These are phyloP conservation scores for Anser brachyrhynchus DNA, from an alignment of 2,113 vertebrate genomes.

Conservation along the genomic window DNA sequence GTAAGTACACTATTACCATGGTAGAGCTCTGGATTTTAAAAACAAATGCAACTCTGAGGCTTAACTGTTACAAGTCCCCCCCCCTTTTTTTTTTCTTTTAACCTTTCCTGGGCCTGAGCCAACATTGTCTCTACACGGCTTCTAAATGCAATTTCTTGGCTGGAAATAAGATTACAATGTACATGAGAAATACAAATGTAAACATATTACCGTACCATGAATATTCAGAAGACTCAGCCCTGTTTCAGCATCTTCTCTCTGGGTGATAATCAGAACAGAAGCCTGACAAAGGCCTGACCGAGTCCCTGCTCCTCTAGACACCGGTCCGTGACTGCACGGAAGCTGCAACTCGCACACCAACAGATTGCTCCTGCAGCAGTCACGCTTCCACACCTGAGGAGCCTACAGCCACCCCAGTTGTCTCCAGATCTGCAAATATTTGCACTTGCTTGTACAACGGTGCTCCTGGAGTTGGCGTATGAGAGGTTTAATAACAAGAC, in stretches of 20 bases:
- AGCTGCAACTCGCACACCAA: neutral
- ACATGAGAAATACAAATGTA: neutral
- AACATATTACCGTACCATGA: neutral
- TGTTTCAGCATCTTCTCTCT: neutral
- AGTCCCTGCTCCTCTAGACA: neutral
- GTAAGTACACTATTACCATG: neutral
- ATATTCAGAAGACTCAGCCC: neutral
- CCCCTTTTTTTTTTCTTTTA: neutral
- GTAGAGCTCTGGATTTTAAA: neutral
- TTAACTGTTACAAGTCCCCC: neutral
- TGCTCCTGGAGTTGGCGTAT: neutral
- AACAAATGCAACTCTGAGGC: neutral
- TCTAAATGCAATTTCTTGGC: conserved; percentile 11
- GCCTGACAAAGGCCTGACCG: neutral
- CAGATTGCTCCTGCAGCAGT: neutral
- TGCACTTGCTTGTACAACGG: neutral
- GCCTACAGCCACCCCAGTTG: neutral
- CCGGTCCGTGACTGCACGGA: neutral
- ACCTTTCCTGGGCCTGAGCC: neutral
- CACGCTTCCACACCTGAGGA: neutral
- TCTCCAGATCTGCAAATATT: neutral
- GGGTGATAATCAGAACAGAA: neutral
- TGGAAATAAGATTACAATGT: conserved; percentile 31
- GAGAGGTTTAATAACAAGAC: neutral
- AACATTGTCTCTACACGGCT: neutral